Conservation (phyloP, 1,140 invertebrate genomes). For the Bombus terrestris region DNA sequence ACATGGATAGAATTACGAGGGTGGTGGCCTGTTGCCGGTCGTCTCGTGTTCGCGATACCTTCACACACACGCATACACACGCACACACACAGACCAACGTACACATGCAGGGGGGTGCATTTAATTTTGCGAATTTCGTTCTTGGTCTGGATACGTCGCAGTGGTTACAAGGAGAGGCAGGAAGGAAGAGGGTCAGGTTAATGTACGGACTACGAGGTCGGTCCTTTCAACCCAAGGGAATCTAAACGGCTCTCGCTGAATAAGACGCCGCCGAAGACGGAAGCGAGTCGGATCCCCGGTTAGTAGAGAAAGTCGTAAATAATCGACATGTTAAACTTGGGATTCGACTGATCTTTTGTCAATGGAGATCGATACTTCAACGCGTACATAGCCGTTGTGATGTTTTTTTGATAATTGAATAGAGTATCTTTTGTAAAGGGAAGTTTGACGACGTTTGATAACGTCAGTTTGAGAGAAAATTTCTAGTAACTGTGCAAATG, state of each 20-base stretch:
- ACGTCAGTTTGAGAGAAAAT: not conserved
- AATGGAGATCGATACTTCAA: not conserved
- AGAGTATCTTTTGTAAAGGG: not conserved
- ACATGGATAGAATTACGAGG: constrained; percentile 28
- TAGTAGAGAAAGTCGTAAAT: constrained; percentile 42
- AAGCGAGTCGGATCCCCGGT: constrained; percentile 33
- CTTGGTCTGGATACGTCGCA: constrained; percentile 30
- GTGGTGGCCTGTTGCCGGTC: constrained; percentile 22
- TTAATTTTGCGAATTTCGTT: constrained; percentile 49
- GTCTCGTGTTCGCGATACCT: not conserved
- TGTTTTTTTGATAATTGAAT: not conserved
- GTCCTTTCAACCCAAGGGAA: constrained; percentile 27
- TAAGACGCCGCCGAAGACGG: constrained; percentile 49
- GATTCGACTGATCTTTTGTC: not conserved
- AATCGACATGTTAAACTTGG: not conserved
- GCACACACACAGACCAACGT: not conserved
- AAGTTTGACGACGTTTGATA: not conserved
- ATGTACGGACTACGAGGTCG: constrained; percentile 44
- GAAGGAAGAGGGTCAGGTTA: constrained; percentile 48
- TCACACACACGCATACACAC: too few species aligned
- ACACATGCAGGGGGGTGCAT: constrained; percentile 10
- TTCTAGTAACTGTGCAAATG: not conserved
- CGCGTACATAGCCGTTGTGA: not conserved
- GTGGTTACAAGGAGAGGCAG: not conserved
- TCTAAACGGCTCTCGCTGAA: constrained; percentile 47